Conservation (phyloP, 1,140 invertebrate genomes). For the Drosophila willistoni region DNA sequence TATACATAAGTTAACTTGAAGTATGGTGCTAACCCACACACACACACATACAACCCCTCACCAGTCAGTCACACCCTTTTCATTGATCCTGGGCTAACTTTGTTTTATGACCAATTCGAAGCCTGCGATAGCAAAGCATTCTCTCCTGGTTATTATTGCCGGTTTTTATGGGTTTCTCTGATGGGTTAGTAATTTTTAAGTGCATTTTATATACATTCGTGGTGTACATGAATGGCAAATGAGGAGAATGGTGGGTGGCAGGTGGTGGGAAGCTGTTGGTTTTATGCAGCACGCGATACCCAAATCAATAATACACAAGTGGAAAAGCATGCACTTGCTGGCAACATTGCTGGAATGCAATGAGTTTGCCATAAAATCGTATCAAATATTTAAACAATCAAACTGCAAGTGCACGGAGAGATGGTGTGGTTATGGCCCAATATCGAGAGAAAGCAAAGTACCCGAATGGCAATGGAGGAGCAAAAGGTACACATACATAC, state of each 20-base stretch:
- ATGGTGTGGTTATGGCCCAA: conserved; percentile 61
- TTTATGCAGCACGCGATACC: conserved; percentile 45
- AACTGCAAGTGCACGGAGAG: conserved; percentile 43
- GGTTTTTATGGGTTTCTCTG: conserved; percentile 34
- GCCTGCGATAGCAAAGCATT: conserved; percentile 8
- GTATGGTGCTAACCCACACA: neutral
- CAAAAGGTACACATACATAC: neutral
- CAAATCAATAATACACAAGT: conserved; percentile 52
- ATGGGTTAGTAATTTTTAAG: conserved; percentile 62
- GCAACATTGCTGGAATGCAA: conserved; percentile 32
- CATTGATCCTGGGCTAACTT: conserved; percentile 30
- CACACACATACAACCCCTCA: neutral
- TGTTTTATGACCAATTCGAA: conserved; percentile 58
- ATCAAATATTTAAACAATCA: conserved; percentile 79
- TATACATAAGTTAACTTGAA: conserved; percentile 14
- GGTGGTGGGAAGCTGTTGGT: conserved; percentile 42
- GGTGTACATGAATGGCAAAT: no score
- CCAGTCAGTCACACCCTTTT: neutral
- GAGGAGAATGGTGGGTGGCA: conserved; percentile 37
- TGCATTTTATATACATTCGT: conserved; percentile 28
- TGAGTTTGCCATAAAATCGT: conserved; percentile 55
- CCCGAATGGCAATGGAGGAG: neutral
- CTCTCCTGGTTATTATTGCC: conserved; percentile 27
- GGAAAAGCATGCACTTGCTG: conserved; percentile 1
- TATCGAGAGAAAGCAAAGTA: neutral